Evolutionary conservation across 2,888 invertebrate genomes (phyloP), one percentile per base, ranked within the genome.

Genomic region (Tupiocoris notatus): DNA sequence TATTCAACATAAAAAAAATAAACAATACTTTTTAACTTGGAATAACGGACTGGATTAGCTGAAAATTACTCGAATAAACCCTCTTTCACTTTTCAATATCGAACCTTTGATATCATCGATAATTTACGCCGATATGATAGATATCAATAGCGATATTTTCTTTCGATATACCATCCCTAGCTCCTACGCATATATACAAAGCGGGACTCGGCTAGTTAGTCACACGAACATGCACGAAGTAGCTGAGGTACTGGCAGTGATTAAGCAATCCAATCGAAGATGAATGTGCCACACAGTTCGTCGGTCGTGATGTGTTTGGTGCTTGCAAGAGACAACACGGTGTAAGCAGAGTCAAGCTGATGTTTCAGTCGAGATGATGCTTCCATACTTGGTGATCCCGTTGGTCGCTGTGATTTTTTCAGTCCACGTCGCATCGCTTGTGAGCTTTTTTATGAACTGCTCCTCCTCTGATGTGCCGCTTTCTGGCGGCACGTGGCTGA

Each of bases 381-480:
- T 20, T 12, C 75, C 75, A 75, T 75, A 75, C 67, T 64, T 66
- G 22, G 66, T 59, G 18, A 57, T 24, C 57, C 75, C 75, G 61
- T 75, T 75, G 16, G 17, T n/a, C 7, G 64, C 74, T 1, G 59
- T 24, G 54, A 73, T 73, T 20, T 59, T 62, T 9, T 66, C 66
- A 39, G 65, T 57, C 24, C 57, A 65, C 2, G 57, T 59, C 66
- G 66, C 65, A n/a, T 23, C 20, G 59, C 23, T 39, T 9, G 75
- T 24, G 66, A 75, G 18, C 66, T 75, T 75, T 66, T 59, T 65
- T 17, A 61, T 76, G 23, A 77, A 66, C 17, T 54, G 65, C 22
- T 79, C 79, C 17, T 79, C 79, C 22, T 79, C 79, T 1, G 77
- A 77, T 21, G 79, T 74, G 1, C 59, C 58, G 24, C 71, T 61